Evolutionary conservation across 2,797 vertebrate genomes (phyloP).

Genomic region (Sylvilagus floridanus): DNA sequence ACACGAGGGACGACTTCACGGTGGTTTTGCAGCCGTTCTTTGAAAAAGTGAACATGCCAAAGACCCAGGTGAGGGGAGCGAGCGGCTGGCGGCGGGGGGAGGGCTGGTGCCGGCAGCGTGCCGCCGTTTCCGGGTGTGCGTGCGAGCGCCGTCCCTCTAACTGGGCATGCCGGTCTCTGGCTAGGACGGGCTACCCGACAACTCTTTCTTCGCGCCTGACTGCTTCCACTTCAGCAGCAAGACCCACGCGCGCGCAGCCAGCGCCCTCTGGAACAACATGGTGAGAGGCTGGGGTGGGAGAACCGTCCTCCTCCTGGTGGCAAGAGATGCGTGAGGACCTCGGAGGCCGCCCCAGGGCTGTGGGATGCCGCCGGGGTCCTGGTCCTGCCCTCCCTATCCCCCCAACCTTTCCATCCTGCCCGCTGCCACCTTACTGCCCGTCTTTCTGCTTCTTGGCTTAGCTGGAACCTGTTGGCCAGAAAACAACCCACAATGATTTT

Average conservation of each 20-base stretch:
- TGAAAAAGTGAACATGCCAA: constrained; percentile 79
- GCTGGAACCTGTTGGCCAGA: constrained; percentile 87
- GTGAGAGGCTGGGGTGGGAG: constrained; percentile 78
- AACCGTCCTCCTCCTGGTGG: too few species aligned
- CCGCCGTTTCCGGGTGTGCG: too few species aligned
- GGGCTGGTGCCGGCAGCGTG: too few species aligned
- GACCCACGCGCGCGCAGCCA: constrained; percentile 83
- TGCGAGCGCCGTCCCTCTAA: not conserved
- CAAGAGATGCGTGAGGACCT: not conserved
- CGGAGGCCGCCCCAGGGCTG: not conserved
- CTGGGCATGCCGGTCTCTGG: not conserved
- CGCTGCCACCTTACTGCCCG: not conserved
- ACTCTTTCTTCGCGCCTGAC: constrained; percentile 89
- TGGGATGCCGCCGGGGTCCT: not conserved
- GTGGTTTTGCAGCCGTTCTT: constrained; percentile 89
- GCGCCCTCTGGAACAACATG: constrained; percentile 89
- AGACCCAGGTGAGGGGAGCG: constrained; percentile 85
- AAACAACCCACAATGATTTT: constrained; percentile 75
- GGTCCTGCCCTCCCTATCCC: too few species aligned
- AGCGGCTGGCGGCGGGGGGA: fast-evolving
- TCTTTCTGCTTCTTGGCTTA: constrained; percentile 72
- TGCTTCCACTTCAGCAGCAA: constrained; percentile 90
- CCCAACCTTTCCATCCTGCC: not conserved
- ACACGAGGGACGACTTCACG: constrained; percentile 88
- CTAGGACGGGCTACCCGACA: constrained; percentile 87